phyloP scores from a whole-genome alignment of 2,797 vertebrate genomes.

The Phoebastria nigripes region DNA sequence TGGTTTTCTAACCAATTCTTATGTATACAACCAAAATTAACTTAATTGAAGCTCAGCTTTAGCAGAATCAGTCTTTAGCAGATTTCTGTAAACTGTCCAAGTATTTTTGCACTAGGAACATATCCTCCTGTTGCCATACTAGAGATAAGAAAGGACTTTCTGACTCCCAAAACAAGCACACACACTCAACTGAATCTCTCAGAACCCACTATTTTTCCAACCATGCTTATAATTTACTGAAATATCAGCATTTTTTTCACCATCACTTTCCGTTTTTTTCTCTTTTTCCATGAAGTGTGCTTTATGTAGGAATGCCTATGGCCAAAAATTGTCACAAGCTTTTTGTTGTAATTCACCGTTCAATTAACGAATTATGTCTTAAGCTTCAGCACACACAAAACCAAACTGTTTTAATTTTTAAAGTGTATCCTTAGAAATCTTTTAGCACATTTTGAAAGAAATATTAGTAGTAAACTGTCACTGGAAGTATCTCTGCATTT shows the following conservation, averaged over 20 bases:
- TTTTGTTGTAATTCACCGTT: slow-evolving; percentile 9
- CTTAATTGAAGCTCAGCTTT: not conserved
- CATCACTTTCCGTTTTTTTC: not conserved
- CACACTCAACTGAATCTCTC: not conserved
- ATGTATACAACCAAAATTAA: not conserved
- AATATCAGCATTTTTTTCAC: not conserved
- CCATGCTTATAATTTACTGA: not conserved
- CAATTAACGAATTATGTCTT: not conserved
- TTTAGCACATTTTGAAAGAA: not conserved
- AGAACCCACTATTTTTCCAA: not conserved
- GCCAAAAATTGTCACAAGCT: slow-evolving; percentile 8
- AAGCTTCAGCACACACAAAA: not conserved
- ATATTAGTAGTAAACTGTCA: not conserved
- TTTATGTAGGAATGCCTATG: not conserved
- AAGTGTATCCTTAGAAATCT: not conserved
- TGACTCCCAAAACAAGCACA: not conserved
- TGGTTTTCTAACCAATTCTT: not conserved
- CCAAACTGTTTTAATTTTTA: not conserved
- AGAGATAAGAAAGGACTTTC: not conserved
- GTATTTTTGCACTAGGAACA: not conserved
- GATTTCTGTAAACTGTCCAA: slow-evolving; percentile 19
- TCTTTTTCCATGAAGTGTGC: not conserved
- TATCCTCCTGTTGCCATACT: not conserved
- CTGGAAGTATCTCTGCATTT: not conserved
- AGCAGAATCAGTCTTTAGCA: not conserved